Conservation (phyloP, 92 coral and sea anemone genomes). For the Phymanthus crucifer region DNA sequence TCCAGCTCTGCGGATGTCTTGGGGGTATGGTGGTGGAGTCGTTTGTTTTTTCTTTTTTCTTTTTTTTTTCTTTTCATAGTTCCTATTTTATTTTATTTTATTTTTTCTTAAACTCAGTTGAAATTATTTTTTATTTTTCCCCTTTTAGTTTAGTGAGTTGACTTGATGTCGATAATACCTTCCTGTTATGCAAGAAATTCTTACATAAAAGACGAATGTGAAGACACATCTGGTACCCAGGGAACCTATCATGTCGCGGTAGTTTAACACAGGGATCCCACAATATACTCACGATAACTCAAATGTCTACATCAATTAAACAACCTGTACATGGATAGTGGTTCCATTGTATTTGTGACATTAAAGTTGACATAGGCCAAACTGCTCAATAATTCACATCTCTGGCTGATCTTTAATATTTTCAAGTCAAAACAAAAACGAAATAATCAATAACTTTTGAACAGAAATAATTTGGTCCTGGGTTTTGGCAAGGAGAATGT, state of each 20-base stretch:
- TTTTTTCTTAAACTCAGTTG: no score
- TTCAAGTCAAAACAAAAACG: constrained; percentile 4
- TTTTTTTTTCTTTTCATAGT: no score
- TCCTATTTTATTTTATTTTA: no score
- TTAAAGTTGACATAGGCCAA: constrained; percentile 7
- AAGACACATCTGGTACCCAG: not conserved
- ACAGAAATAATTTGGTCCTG: not conserved
- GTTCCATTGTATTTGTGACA: constrained; percentile 22
- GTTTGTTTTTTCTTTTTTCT: no score
- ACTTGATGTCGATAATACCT: no score
- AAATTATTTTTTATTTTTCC: no score
- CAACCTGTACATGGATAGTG: constrained; percentile 15
- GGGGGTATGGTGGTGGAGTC: no score
- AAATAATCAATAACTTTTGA: not conserved
- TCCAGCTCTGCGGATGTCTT: no score
- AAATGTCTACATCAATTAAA: not conserved
- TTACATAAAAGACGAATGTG: no score
- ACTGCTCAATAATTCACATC: constrained; percentile 13
- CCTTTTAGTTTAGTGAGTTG: no score
- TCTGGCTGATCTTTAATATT: not conserved
- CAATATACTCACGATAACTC: not conserved
- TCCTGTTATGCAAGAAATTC: no score
- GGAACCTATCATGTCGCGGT: no score
- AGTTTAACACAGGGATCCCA: constrained; percentile 3
- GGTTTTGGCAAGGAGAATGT: not conserved